Base-by-base conservation (phyloP, 1,140 invertebrate species). In the Idris sp. region DNA sequence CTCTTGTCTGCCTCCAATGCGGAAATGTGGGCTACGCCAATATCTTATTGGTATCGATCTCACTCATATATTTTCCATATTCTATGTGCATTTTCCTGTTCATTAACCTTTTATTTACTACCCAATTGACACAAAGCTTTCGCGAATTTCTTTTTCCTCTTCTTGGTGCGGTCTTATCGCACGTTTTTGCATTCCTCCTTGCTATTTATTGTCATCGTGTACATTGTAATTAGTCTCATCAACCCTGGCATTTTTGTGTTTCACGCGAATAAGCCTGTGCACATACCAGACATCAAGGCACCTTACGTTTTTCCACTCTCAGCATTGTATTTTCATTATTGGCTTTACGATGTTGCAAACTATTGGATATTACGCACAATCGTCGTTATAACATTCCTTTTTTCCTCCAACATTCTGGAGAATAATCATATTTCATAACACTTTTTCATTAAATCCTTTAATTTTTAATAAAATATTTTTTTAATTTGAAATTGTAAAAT, bases 151-250 rank as follows among this genome's bases (percentile, higher is more conserved):
- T 51, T 38, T 35, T 35, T 26, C 36, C 7, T 10, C 38, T 13
- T 10, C 6, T 1, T 6, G 7, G 36, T 35, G 41, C 22, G 33
- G 35, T 8, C 35, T 64, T 59, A 58, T 73, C 53, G 49, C 58
- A 48, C 65, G 46, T 11, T 33, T 38, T 14, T 8, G 44, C 58
- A 73, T 73, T 73, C 69, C 36, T 15, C 9, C 14, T 8, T 4
- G 15, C 36, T 73, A 73, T 73, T 73, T 73, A 73, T 73, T 73
- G 59, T 73, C 56, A 41, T 72, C 18, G 49, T 46, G 30, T 40
- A 46, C 31, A 54, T 59, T 58, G 36, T 65, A 73, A 65, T 73
- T 73, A 64, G 69, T 64, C 61, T 73, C 69, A 73, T 74, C 53
- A 73, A 38, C 36, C 38, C 51, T 53, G 33, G 33, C 48, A 49